Percentiles rank a stretch among this genome's conserved stretches.
phyloP scores from a whole-genome alignment of 2,113 vertebrate species.

The Cynopterus brachyotis region DNA sequence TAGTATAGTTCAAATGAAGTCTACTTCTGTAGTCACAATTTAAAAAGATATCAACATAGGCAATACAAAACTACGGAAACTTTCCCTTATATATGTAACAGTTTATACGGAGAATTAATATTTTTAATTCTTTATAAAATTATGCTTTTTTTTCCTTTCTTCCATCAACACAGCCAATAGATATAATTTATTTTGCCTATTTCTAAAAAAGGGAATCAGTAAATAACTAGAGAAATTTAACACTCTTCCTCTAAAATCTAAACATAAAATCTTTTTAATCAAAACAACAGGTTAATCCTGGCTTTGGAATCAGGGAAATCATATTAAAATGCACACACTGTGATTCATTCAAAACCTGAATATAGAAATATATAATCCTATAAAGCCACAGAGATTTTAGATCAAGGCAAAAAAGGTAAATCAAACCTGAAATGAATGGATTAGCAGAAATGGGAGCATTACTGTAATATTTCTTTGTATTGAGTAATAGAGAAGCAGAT shows the following conservation, averaged over 20 bases:
- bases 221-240: constrained; percentile 59
- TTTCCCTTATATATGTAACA: not conserved
- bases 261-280: constrained; percentile 83
- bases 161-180: not conserved
- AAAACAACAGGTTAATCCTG: constrained; percentile 90
- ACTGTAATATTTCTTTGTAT: constrained; percentile 83
- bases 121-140: constrained; percentile 7
- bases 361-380: constrained; percentile 90
- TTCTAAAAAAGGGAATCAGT: not conserved
- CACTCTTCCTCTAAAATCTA: constrained; percentile 44
- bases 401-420: constrained; percentile 91
- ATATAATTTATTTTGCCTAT: not conserved
- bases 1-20: not conserved
- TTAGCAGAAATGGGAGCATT: constrained; percentile 89
- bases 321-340: constrained; percentile 82
- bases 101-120: not conserved
- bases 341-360: constrained; percentile 89
- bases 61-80: not conserved
- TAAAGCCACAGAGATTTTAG: constrained; percentile 88
- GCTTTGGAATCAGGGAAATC: constrained; percentile 85
- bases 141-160: not conserved
- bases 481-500: constrained; percentile 94
- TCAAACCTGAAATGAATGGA: constrained; percentile 90
- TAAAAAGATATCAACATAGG: not conserved
- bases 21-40: not conserved